phyloP scores from a whole-genome alignment of 2,888 invertebrate species.

The Drosophila nigritarsus region DNA sequence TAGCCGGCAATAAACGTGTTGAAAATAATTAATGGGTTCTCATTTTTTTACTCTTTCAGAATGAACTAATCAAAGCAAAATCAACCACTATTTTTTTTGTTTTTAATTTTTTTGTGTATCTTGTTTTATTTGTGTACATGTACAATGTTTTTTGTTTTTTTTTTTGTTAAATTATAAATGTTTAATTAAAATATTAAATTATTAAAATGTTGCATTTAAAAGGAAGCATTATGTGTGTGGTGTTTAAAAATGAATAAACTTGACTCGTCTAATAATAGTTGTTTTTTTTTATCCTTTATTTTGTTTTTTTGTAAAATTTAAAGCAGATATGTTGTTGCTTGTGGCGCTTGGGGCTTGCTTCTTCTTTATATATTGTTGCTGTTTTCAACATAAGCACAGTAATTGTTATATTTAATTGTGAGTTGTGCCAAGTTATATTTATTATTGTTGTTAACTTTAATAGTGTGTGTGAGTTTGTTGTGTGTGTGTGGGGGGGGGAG shows the following conservation, averaged over 20 bases:
- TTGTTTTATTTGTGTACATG: constrained; percentile 72
- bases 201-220: constrained; percentile 79
- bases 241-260: constrained; percentile 57
- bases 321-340: constrained; percentile 82
- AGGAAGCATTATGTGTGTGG: constrained; percentile 74
- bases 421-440: constrained; percentile 72
- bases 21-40: constrained; percentile 24
- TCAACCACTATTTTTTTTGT: constrained; percentile 14
- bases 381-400: constrained; percentile 77
- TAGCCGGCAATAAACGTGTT: constrained; percentile 41
- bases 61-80: constrained; percentile 29
- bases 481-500: constrained; percentile 46
- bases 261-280: constrained; percentile 66
- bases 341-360: constrained; percentile 73
- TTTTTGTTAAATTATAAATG: constrained; percentile 65
- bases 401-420: constrained; percentile 74
- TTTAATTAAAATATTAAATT: constrained; percentile 65
- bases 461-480: constrained; percentile 52
- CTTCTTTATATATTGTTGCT: constrained; percentile 53
- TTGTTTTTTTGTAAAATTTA: constrained; percentile 61
- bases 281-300: constrained; percentile 27
- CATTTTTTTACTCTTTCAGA: constrained; percentile 3
- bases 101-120: constrained; percentile 48
- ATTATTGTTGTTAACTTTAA: constrained; percentile 72
- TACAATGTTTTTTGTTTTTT: constrained; percentile 55